phyloP scores from a whole-genome alignment of 2,888 invertebrate genomes.

The Mesodorylaimus sp. region DNA sequence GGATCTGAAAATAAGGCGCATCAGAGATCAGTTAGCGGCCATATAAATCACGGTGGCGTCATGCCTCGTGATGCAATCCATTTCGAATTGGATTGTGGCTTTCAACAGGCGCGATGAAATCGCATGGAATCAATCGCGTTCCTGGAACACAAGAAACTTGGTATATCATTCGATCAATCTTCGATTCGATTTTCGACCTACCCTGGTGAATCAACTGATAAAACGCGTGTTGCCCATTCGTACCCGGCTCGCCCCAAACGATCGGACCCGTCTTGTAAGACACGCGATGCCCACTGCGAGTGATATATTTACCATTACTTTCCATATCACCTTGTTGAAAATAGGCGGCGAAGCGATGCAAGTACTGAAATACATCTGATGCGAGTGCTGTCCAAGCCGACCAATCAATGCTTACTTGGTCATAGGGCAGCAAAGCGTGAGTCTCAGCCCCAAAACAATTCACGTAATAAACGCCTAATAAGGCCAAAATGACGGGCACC shows the following conservation, averaged over 20 bases:
- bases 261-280: slow-evolving; percentile 50
- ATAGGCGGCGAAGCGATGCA: slow-evolving; percentile 95
- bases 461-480: slow-evolving; percentile 69
- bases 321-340: slow-evolving; percentile 99
- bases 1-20: slow-evolving; percentile 41
- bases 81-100: slow-evolving; percentile 66
- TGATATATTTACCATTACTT: slow-evolving; percentile 74
- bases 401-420: slow-evolving; percentile 45
- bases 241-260: slow-evolving; percentile 96
- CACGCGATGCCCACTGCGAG: slow-evolving; percentile 34
- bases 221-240: slow-evolving; percentile 98
- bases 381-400: background rate
- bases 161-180: background rate
- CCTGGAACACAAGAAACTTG: slow-evolving; percentile 24
- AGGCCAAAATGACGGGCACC: slow-evolving; percentile 77
- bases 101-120: slow-evolving; percentile 81
- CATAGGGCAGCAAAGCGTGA: slow-evolving; percentile 86
- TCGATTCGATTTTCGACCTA: slow-evolving; percentile 5
- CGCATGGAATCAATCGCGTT: slow-evolving; percentile 72
- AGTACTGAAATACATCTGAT: slow-evolving; percentile 40
- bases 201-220: slow-evolving; percentile 96
- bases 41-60: background rate
- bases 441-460: slow-evolving; percentile 91
- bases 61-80: slow-evolving; percentile 63
- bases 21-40: background rate